Percentiles rank a stretch among this genome's conserved stretches.
These are phyloP conservation scores for Micronisus gabar DNA, from an alignment of 2,113 vertebrate species.

Conservation along the genomic window DNA sequence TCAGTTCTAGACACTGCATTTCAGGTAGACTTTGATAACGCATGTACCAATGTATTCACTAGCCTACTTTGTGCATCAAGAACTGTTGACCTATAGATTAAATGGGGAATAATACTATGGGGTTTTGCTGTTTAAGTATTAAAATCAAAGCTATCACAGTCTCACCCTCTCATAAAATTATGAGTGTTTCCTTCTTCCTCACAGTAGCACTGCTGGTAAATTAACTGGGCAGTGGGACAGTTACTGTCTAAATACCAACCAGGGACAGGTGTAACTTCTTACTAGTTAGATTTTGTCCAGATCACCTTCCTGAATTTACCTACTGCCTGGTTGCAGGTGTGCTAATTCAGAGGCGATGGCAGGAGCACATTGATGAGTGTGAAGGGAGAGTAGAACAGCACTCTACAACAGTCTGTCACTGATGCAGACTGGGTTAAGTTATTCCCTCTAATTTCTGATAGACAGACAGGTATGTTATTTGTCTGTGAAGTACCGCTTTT, in stretches of 20 bases:
- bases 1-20: neutral
- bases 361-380: neutral
- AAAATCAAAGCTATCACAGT: neutral
- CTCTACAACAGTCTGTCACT: neutral
- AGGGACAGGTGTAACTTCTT: neutral
- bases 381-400: neutral
- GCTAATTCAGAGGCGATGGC: neutral
- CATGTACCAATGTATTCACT: neutral
- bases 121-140: neutral
- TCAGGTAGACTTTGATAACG: neutral
- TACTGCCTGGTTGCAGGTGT: neutral
- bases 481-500: neutral
- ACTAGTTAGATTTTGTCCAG: neutral
- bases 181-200: neutral
- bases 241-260: neutral
- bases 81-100: neutral
- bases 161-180: neutral
- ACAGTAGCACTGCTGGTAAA: neutral
- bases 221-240: neutral
- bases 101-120: neutral
- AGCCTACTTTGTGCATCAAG: neutral
- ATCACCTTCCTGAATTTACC: neutral
- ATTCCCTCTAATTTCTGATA: neutral
- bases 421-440: neutral
- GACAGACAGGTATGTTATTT: neutral